Base-by-base conservation (phyloP, 2,797 vertebrate species). In the Oryzias sinensis region DNA sequence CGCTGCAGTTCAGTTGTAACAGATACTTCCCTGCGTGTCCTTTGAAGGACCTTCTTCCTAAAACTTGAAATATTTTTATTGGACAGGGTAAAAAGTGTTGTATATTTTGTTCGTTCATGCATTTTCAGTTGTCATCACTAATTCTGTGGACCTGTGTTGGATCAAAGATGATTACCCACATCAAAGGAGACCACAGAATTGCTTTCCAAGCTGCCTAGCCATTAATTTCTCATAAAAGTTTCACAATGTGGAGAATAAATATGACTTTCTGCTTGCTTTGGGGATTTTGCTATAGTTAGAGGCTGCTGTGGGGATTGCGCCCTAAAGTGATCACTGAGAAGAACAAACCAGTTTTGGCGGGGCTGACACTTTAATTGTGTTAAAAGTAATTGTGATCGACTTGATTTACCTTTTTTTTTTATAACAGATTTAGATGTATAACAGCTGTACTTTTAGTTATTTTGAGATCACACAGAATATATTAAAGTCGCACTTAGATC, bases 1-100 rank as follows among this genome's bases (percentile, higher is more conserved):
- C 50, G 53, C 41, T 46, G 14, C 50, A 24, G 60, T 75, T 7
- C 27, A 15, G 33, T 56, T 56, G n/a, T 14, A 43, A 2, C 43
- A 48, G 29, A 43, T 17, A 49, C n/a, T 33, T 15, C 29, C 40
- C 2, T 11, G 7, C 20, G 15, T 7, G 15, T 45, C 20, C 29
- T 64, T 7, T 11, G 16, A 41, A 27, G 17, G 5, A 17, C 20
- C 9, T 59, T 41, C 9, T 5, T 49, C 13, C 43, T 43, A 25
- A 27, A 20, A 9, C 11, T 5, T 50, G 20, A 42, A 27, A 49
- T 5, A 27, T 17, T 6, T 27, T 43, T 43, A 24, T 37, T 37
- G 14, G 44, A 48, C 25, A 14, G 37, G 6, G 20, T 18, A 25
- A 29, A 43, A 59, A 18, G 9, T 17, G 14, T 27, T 2, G 41